Evolutionary conservation across 2,113 vertebrate genomes (phyloP).

Genomic region (Neolamprologus toae): DNA sequence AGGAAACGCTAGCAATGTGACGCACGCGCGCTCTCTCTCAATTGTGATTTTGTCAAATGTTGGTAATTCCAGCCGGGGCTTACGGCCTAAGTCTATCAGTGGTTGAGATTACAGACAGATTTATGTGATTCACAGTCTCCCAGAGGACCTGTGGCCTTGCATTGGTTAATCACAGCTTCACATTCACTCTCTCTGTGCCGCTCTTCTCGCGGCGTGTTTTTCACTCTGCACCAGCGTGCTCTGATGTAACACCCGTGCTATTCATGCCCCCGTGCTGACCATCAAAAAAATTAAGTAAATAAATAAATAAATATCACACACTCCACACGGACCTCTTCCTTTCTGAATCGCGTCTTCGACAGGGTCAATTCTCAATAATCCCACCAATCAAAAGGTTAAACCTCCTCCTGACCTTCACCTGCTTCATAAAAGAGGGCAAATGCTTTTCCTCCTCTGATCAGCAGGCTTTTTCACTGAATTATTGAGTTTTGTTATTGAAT

Average conservation of each 20-base stretch:
- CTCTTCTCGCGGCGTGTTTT: slow-evolving; percentile 20
- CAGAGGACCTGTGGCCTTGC: slow-evolving; percentile 53
- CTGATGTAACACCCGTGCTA: slow-evolving; percentile 16
- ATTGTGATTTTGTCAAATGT: slow-evolving; percentile 67
- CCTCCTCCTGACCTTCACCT: slow-evolving; percentile 58
- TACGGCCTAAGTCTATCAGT: slow-evolving; percentile 67
- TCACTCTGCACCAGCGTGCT: slow-evolving; percentile 13
- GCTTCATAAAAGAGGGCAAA: slow-evolving; percentile 57
- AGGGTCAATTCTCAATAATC: slow-evolving; percentile 66
- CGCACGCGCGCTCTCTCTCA: slow-evolving; percentile 10
- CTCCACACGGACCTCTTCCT: not conserved
- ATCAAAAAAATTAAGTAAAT: not conserved
- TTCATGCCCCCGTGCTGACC: not conserved
- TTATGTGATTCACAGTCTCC: slow-evolving; percentile 64
- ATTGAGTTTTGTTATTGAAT: slow-evolving; percentile 38
- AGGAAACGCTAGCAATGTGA: slow-evolving; percentile 8
- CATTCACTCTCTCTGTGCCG: slow-evolving; percentile 39
- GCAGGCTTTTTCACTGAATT: slow-evolving; percentile 15
- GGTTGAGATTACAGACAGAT: slow-evolving; percentile 72
- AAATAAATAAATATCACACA: not conserved
- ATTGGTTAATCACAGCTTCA: slow-evolving; percentile 62
- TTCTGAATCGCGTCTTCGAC: slow-evolving; percentile 14
- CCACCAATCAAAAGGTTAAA: slow-evolving; percentile 67
- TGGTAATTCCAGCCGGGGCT: slow-evolving; percentile 60
- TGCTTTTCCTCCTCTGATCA: slow-evolving; percentile 27